Base-by-base conservation (phyloP, 1,140 invertebrate species). In the Pachyrhynchus sulphureomaculatus region DNA sequence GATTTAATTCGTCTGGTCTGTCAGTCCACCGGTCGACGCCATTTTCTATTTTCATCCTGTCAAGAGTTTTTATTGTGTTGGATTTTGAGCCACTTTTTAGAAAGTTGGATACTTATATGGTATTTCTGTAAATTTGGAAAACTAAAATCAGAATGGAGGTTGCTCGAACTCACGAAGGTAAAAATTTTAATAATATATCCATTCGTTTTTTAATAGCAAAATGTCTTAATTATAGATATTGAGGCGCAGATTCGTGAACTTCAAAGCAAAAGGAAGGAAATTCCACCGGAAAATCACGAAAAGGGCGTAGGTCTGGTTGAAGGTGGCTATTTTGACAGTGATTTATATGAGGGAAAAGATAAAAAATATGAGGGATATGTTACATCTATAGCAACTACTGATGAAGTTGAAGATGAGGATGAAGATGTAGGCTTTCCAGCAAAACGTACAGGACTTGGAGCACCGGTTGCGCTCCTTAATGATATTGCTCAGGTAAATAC, bases 341-440 rank as follows among this genome's bases (percentile, higher is more conserved):
- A 97, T 68, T 94, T 98, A 67, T 98, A 97, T 78, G 93, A 93
- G 74, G 88, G 78, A 15, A 81, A 82, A 4, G 90, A 90, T 66
- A 86, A 86, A 17, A 92, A 93, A 75, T 97, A 90, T 80, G 92
- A 93, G 74, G 93, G 93, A 29, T 98, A 97, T 81, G 92, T 95
- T 34, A 95, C 93, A 54, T 97, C 95, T 0, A 98, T 98, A 80
- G 93, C 93, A 51, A 88, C 93, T 0, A 96, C 94, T 80, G 92
- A 94, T 79, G 91, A 94, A 77, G 82, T 84, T 32, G 93, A 95
- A 77, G 79, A 93, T 83, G 91, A 96, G 67, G 94, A 96, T 76
- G 91, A 95, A 72, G 90, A 91, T 73, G 87, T 88, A 49, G 81
- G 82, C 3, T 81, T 83, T 29, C 82, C 85, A 15, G 84, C 88